Percentiles rank a stretch among this genome's conserved stretches.
Evolutionary conservation across 2,797 vertebrate genomes (phyloP).

Genomic region (Phoeniculus purpureus): DNA sequence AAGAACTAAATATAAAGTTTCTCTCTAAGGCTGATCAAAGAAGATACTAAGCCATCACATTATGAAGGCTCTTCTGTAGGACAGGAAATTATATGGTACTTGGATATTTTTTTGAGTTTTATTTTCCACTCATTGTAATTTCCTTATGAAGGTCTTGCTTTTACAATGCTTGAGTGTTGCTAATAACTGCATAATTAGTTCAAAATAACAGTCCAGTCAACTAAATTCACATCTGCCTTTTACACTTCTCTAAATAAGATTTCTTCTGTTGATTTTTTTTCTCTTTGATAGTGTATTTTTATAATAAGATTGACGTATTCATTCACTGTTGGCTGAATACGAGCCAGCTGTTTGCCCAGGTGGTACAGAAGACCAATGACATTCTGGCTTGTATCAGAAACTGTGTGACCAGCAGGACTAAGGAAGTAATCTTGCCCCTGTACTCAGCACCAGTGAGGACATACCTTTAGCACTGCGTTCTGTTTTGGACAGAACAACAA

Average conservation of each 20-base stretch:
- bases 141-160: neutral
- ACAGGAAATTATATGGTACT: neutral
- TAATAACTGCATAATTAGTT: neutral
- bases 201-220: neutral
- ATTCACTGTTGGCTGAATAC: too few species aligned
- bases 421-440: too few species aligned
- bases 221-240: neutral
- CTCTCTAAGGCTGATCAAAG: neutral
- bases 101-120: neutral
- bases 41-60: neutral
- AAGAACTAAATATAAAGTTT: neutral
- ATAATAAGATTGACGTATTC: too few species aligned
- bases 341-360: too few species aligned
- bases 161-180: neutral
- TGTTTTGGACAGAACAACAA: too few species aligned
- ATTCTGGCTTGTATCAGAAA: too few species aligned
- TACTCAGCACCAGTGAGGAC: too few species aligned
- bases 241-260: neutral
- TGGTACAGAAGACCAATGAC: too few species aligned
- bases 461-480: too few species aligned
- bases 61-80: neutral
- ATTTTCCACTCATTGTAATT: neutral
- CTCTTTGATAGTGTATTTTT: neutral
- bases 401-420: too few species aligned
- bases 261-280: neutral